A percentile compares a stretch with the other conserved stretches of the same genome.
These are phyloP conservation scores for Forficula auricularia DNA, from an alignment of 1,140 invertebrate species.

Conservation along the genomic window DNA sequence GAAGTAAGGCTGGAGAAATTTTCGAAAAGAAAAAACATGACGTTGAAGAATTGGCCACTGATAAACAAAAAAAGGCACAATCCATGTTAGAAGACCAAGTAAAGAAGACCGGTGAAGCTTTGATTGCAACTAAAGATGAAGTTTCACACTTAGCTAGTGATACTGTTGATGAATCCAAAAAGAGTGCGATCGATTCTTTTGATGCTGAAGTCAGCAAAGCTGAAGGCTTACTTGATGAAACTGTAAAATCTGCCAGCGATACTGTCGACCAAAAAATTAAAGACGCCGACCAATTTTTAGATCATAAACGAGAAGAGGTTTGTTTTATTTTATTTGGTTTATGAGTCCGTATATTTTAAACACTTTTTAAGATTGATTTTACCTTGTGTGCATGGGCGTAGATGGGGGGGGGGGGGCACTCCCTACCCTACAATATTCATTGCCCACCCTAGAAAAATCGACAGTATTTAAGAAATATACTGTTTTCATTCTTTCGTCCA, in stretches of 20 bases:
- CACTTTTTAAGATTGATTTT: too few species aligned
- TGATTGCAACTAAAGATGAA: slow-evolving; percentile 28
- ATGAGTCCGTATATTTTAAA: too few species aligned
- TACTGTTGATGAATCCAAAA: slow-evolving; percentile 19
- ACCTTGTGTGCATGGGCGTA: too few species aligned
- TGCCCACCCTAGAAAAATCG: too few species aligned
- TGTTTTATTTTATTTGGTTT: too few species aligned
- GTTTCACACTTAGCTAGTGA: slow-evolving; percentile 22
- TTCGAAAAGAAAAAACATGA: slow-evolving; percentile 44
- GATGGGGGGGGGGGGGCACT: too few species aligned
- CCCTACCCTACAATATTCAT: too few species aligned
- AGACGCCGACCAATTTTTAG: slow-evolving; percentile 26
- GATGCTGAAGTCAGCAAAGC: slow-evolving; percentile 18
- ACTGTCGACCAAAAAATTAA: slow-evolving; percentile 25
- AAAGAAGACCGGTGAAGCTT: slow-evolving; percentile 34
- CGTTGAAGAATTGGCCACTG: slow-evolving; percentile 33
- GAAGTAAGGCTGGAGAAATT: slow-evolving; percentile 34
- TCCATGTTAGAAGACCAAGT: slow-evolving; percentile 37
- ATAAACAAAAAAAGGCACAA: slow-evolving; percentile 33
- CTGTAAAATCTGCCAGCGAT: slow-evolving; percentile 17
- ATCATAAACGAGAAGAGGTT: slow-evolving; percentile 22
- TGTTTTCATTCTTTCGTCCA: too few species aligned
- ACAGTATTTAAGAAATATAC: too few species aligned
- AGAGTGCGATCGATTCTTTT: slow-evolving; percentile 18
- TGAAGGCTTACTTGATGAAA: slow-evolving; percentile 11